Percentiles rank a stretch among this genome's conserved stretches.
phyloP scores from a whole-genome alignment of 64 coral and sea anemone genomes.

The Platygyra sinensis region DNA sequence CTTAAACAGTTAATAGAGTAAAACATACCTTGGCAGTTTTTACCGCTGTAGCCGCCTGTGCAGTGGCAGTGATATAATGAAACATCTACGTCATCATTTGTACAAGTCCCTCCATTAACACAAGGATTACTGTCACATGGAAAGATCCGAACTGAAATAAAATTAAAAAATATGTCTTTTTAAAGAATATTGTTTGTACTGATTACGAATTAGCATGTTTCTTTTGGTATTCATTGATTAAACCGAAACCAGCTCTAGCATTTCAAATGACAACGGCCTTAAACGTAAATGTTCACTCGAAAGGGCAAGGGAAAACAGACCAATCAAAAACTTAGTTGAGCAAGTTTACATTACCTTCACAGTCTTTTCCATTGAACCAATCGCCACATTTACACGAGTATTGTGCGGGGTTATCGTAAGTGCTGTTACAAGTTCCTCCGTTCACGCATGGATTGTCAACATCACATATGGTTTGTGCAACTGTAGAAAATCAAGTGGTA shows the following conservation, averaged over 20 bases:
- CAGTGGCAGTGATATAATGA: conserved; percentile 18
- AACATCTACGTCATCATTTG: conserved; percentile 1
- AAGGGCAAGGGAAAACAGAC: neutral
- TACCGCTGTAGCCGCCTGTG: neutral
- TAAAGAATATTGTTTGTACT: too few species aligned
- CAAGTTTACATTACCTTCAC: neutral
- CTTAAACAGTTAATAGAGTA: neutral
- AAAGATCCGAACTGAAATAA: neutral
- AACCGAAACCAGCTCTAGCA: too few species aligned
- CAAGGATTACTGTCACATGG: conserved; percentile 15
- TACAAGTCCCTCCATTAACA: conserved; percentile 24
- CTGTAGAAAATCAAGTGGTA: neutral
- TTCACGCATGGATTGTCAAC: neutral
- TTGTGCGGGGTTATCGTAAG: neutral
- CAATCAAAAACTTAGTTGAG: neutral
- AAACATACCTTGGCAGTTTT: conserved; percentile 22
- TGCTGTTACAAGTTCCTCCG: conserved; percentile 3
- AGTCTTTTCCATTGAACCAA: conserved; percentile 11
- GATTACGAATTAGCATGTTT: too few species aligned
- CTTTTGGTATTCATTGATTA: too few species aligned
- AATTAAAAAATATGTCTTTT: neutral
- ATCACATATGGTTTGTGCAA: conserved; percentile 10
- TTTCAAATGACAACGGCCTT: too few species aligned
- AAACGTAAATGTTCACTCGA: too few species aligned
- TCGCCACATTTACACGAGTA: conserved; percentile 15